Evolutionary conservation across 2,797 vertebrate species (phyloP), one percentile per base, ranked within the genome.

Genomic region (Epinephelus malabaricus): DNA sequence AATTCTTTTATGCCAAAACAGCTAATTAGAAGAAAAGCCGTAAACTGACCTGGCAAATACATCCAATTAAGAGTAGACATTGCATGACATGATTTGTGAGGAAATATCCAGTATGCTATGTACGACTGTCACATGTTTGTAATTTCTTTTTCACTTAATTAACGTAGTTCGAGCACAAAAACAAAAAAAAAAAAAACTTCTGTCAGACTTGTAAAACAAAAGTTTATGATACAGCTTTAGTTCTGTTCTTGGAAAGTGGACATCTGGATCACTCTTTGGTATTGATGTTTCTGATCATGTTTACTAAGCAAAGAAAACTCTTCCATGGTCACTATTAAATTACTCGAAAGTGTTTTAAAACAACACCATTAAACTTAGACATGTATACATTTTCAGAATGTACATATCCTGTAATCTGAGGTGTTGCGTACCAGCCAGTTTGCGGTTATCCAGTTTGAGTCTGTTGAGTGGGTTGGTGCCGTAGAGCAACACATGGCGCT

Each of bases 401-500:
- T 21, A 47, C 2, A 34, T 67, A 47, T 60, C 7, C 12, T 15
- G 51, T n/a, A 56, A 7, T 51, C 5, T 64, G 23, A 71, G 19
- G 18, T 8, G 30, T 58, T 1, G 50, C 89, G 4, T 92, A 99
- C 98, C 97, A 59, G 97, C 96, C 74, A 99, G 94, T 89, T 99
- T 99, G 83, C 97, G 97, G 1, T 97, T 98, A 90, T 99, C 98
- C 95, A 99, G 96, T 91, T 99, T 99, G 81, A 98, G 97, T 81
- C 97, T 96, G 94, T 97, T 98, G 76, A 99, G 97, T 0, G 98
- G 98, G 91, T 98, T 99, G 92, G 98, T 98, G 94, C 98, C 98
- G 0, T 99, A 99, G 2, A 99, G 96, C 63, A 99, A 94, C 70
- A 98, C 97, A 0, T 99, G 98, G 2, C 96, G 95, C 90, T 99